These are phyloP conservation scores for Trachymyrmex cornetzi DNA, from an alignment of 1,140 invertebrate genomes.

Conservation along the genomic window DNA sequence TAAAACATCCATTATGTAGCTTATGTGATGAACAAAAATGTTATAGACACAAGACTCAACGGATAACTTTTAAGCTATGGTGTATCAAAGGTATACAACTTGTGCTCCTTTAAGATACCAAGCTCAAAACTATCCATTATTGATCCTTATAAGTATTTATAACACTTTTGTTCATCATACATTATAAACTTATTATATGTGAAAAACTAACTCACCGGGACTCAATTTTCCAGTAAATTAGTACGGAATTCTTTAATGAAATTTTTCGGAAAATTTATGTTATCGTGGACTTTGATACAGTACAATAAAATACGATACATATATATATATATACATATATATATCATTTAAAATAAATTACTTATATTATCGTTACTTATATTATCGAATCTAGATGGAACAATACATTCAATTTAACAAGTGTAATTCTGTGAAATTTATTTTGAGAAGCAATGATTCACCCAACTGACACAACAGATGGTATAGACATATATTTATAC, in stretches of 20 bases:
- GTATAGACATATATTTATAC: not conserved
- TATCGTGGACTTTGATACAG: not conserved
- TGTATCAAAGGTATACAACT: too few relatives aligned
- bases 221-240: too few relatives aligned
- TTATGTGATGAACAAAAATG: too few relatives aligned
- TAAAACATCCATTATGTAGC: too few relatives aligned
- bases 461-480: not conserved
- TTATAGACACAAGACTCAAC: too few relatives aligned
- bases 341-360: not conserved
- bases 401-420: not conserved
- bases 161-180: too few relatives aligned
- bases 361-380: constrained; percentile 29
- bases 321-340: not conserved
- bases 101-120: too few relatives aligned
- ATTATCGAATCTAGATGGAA: constrained; percentile 30
- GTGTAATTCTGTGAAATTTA: constrained; percentile 11
- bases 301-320: not conserved
- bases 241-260: not conserved
- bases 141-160: too few relatives aligned
- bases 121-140: too few relatives aligned
- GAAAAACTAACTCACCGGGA: too few relatives aligned
- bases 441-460: constrained; percentile 24
- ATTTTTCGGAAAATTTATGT: constrained; percentile 5
- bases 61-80: too few relatives aligned
- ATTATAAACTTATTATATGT: too few relatives aligned